phyloP scores from a whole-genome alignment of 2,113 vertebrate genomes.

The Apteryx mantelli region DNA sequence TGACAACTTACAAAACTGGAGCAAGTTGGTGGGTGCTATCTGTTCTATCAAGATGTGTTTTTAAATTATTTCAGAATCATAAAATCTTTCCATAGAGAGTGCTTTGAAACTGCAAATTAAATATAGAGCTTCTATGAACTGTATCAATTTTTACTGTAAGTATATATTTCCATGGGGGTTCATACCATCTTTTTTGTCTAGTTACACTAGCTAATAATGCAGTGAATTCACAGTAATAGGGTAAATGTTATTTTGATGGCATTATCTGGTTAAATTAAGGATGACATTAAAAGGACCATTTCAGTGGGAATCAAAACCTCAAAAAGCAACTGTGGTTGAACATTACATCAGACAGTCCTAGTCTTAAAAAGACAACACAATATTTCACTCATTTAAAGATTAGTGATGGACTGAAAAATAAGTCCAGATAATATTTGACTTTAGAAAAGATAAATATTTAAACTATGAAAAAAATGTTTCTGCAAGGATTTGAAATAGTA shows the following conservation, averaged over 20 bases:
- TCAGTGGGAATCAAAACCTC: slow-evolving; percentile 71
- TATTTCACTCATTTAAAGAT: slow-evolving; percentile 39
- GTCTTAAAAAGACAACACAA: slow-evolving; percentile 25
- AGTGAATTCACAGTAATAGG: slow-evolving; percentile 82
- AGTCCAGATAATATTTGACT: neutral
- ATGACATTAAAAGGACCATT: slow-evolving; percentile 80
- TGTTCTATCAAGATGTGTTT: slow-evolving; percentile 67
- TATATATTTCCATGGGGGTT: slow-evolving; percentile 79
- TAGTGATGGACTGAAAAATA: slow-evolving; percentile 35
- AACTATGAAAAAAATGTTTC: slow-evolving; percentile 20
- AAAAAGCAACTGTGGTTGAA: slow-evolving; percentile 58
- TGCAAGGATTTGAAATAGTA: neutral
- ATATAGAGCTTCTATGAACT: slow-evolving; percentile 79
- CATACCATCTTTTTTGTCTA: slow-evolving; percentile 74
- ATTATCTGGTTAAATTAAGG: slow-evolving; percentile 82
- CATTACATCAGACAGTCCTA: slow-evolving; percentile 33
- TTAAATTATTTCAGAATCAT: slow-evolving; percentile 81
- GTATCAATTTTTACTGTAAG: slow-evolving; percentile 81
- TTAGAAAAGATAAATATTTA: neutral
- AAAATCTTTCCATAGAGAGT: slow-evolving; percentile 78
- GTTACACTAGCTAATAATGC: slow-evolving; percentile 81
- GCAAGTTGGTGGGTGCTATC: slow-evolving; percentile 32
- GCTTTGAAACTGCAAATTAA: slow-evolving; percentile 83
- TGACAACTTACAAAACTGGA: slow-evolving; percentile 38
- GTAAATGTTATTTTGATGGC: slow-evolving; percentile 82